Evolutionary conservation across 1,140 invertebrate species (phyloP), one percentile per base, ranked within the genome.

Genomic region (Ceratoteleas bidentatus): DNA sequence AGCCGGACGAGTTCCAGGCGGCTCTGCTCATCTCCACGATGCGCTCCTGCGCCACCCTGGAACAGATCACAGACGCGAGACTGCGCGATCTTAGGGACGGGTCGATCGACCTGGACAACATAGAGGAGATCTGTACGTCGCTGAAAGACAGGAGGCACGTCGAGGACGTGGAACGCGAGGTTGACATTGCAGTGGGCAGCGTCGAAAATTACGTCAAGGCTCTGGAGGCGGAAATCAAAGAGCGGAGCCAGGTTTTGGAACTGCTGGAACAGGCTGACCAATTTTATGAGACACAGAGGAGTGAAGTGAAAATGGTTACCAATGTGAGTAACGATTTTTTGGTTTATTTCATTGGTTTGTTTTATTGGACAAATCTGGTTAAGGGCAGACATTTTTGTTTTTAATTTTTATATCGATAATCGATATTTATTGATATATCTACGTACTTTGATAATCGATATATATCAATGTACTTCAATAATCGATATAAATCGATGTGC

Each of bases 281-380:
- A 61, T 98, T 96, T 91, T 97, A 98, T 90, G 96, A 96, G 64
- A 96, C 95, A 13, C 97, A 98, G 89, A 93, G 95, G 58, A 95
- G 95, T 32, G 97, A 98, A 93, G 97, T 97, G 2, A 98, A 97
- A 93, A 95, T 98, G 85, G 97, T 98, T 32, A 96, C 95, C 45
- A 97, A 97, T 93, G 97, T 97, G 33, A 16, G 74, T 76, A 68
- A 52, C 61, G 57, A 58, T 68, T n/a, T n/a, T n/a, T n/a, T n/a
- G n/a, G n/a, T n/a, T n/a, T n/a, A n/a, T n/a, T n/a, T n/a, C n/a
- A n/a, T n/a, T n/a, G n/a, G n/a, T n/a, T n/a, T n/a, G n/a, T n/a
- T n/a, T n/a, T n/a, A n/a, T n/a, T n/a, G n/a, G n/a, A n/a, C n/a
- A n/a, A n/a, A n/a, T n/a, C n/a, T n/a, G n/a, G n/a, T n/a, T n/a